These are phyloP conservation scores for Centropristis striata DNA, from an alignment of 2,113 vertebrate species.

Conservation along the genomic window DNA sequence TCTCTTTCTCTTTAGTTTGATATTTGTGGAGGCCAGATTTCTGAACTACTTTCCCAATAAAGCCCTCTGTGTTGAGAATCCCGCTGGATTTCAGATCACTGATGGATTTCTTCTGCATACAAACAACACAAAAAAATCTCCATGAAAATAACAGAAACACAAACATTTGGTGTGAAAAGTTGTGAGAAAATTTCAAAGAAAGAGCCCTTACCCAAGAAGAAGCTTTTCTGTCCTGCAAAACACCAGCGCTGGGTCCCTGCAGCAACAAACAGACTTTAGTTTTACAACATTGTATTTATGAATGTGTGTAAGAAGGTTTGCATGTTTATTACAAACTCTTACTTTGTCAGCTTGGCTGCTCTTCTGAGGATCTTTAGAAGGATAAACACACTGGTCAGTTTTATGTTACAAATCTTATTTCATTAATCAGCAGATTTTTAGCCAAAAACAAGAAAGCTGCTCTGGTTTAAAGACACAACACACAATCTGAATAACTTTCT, in stretches of 20 bases:
- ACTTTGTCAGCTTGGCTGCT: neutral
- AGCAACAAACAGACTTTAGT: neutral
- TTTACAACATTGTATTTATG: too few species aligned
- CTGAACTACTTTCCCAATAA: neutral
- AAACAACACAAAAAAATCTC: neutral
- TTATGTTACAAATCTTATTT: neutral
- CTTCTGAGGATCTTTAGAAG: neutral
- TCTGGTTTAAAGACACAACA: too few species aligned
- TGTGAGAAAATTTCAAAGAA: neutral
- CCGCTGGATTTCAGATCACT: neutral
- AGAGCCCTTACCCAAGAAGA: neutral
- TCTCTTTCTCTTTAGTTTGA: accelerated
- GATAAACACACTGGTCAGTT: neutral
- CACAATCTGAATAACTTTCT: too few species aligned
- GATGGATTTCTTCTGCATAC: conserved; percentile 20
- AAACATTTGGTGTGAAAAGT: neutral
- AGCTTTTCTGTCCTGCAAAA: conserved; percentile 3
- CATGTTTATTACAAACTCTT: neutral
- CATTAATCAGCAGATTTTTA: too few species aligned
- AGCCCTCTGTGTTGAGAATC: neutral
- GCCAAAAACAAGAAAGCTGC: too few species aligned
- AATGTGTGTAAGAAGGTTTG: too few species aligned
- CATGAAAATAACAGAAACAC: neutral
- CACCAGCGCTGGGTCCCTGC: neutral
- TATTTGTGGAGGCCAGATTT: conserved; percentile 12